phyloP scores from a whole-genome alignment of 2,113 vertebrate genomes.

The Cyphomyrus plagiostoma region DNA sequence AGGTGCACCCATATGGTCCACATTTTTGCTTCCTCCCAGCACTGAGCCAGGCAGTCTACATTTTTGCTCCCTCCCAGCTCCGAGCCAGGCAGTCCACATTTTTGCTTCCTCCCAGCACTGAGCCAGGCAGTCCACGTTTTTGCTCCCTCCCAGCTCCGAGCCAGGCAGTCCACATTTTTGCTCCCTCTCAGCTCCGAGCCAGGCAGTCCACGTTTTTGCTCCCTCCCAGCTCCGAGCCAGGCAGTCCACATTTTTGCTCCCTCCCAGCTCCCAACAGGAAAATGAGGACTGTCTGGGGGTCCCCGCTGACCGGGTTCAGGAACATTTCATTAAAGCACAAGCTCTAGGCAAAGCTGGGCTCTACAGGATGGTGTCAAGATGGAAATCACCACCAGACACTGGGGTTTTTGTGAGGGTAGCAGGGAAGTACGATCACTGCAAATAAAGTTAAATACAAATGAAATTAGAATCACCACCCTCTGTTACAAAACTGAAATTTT shows the following conservation, averaged over 20 bases:
- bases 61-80: background rate
- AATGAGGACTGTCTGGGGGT: background rate
- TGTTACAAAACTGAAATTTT: background rate
- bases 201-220: background rate
- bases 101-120: background rate
- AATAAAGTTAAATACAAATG: background rate
- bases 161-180: background rate
- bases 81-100: background rate
- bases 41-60: background rate
- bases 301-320: background rate
- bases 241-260: background rate
- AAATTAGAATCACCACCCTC: background rate
- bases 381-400: background rate
- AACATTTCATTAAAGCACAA: background rate
- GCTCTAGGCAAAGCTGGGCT: background rate
- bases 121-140: background rate
- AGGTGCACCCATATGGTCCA: background rate
- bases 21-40: background rate
- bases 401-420: background rate
- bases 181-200: background rate
- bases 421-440: background rate
- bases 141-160: background rate
- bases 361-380: background rate
- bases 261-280: background rate
- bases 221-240: too few relatives aligned